These are phyloP conservation scores for Orchestia grillus DNA, from an alignment of 1,140 invertebrate genomes.

Conservation along the genomic window DNA sequence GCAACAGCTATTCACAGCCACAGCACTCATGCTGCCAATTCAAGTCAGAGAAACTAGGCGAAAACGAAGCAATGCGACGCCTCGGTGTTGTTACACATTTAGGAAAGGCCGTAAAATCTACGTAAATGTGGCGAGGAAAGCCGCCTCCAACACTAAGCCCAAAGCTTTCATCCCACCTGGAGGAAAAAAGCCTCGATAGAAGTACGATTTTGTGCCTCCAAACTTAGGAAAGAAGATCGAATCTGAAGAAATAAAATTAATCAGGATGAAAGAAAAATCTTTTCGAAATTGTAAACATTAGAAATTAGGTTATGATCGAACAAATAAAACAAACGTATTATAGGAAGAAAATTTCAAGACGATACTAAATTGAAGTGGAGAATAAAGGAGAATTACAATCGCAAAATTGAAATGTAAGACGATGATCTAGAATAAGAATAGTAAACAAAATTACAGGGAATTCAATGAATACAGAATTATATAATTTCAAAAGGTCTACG, in stretches of 20 bases:
- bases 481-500: too few species aligned
- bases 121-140: neutral
- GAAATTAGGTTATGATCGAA: neutral
- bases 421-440: too few species aligned
- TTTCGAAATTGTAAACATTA: neutral
- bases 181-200: conserved; percentile 67
- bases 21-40: neutral
- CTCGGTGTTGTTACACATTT: neutral
- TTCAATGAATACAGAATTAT: neutral
- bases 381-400: neutral
- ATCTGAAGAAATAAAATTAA: conserved; percentile 61
- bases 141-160: neutral
- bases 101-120: neutral
- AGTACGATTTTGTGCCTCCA: conserved; percentile 65
- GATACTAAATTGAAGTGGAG: neutral
- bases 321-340: neutral
- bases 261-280: conserved; percentile 19
- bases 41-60: neutral
- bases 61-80: neutral
- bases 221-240: conserved; percentile 64
- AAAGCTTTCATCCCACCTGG: conserved; percentile 59
- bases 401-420: too few species aligned
- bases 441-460: too few species aligned
- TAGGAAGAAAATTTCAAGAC: neutral
- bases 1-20: neutral